Conservation (phyloP, 2,113 vertebrate species). For the Odobenus rosmarus region DNA sequence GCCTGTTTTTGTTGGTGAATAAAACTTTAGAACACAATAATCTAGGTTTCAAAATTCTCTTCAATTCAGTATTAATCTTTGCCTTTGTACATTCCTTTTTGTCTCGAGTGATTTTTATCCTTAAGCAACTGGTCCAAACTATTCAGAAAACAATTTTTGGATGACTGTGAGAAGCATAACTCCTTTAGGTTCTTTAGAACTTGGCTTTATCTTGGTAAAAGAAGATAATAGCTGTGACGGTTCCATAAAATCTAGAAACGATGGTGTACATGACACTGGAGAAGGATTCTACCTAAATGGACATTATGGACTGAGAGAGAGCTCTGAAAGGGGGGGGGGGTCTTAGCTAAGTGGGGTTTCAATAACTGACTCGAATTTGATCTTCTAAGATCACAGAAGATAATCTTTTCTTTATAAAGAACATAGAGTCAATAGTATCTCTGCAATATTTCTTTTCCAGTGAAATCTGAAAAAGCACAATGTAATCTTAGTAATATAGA, state of each 20-base stretch:
- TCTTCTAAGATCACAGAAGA: background rate
- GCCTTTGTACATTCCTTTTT: background rate
- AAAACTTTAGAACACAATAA: slow-evolving; percentile 17
- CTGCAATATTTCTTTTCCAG: background rate
- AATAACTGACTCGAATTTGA: background rate
- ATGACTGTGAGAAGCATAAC: background rate
- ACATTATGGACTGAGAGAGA: background rate
- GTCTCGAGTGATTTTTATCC: slow-evolving; percentile 37
- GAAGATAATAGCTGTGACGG: background rate
- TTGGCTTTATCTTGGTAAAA: slow-evolving; percentile 39
- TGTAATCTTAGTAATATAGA: background rate
- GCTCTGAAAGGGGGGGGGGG: no score
- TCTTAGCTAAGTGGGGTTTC: background rate
- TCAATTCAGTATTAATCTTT: background rate
- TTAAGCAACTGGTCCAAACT: slow-evolving; percentile 19
- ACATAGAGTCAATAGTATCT: background rate
- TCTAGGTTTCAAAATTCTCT: slow-evolving; percentile 27
- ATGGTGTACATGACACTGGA: background rate
- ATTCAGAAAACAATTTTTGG: slow-evolving; percentile 51
- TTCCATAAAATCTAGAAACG: background rate
- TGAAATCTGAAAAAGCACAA: slow-evolving; percentile 12
- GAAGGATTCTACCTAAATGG: background rate
- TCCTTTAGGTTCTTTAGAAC: background rate
- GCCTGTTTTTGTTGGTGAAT: background rate
- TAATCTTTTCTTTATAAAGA: slow-evolving; percentile 27